These are phyloP conservation scores for Pharmacophagus antenor DNA, from an alignment of 2,888 invertebrate genomes.

Conservation along the genomic window DNA sequence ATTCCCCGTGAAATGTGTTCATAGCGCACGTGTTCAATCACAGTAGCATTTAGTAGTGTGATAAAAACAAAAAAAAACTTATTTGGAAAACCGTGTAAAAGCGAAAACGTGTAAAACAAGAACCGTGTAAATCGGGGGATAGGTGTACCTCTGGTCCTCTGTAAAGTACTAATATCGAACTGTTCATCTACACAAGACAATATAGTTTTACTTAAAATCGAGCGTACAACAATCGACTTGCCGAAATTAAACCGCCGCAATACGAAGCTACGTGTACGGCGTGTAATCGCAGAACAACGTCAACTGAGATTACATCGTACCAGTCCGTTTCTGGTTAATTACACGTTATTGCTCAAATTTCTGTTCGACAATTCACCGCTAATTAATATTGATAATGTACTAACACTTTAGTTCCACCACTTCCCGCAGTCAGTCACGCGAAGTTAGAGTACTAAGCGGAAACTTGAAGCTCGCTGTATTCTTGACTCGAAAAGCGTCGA, in stretches of 20 bases:
- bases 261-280: slow-evolving; percentile 30
- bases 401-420: slow-evolving; percentile 41
- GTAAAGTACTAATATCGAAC: too few relatives aligned
- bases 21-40: too few relatives aligned
- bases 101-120: too few relatives aligned
- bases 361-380: slow-evolving; percentile 39
- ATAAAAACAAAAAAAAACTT: too few relatives aligned
- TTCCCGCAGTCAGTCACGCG: slow-evolving; percentile 38
- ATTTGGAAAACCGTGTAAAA: too few relatives aligned
- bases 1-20: too few relatives aligned
- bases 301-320: slow-evolving; percentile 38
- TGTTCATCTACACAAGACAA: too few relatives aligned
- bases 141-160: too few relatives aligned
- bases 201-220: neutral
- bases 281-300: slow-evolving; percentile 41
- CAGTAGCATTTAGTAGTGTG: too few relatives aligned
- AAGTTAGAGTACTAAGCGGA: slow-evolving; percentile 20
- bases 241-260: slow-evolving; percentile 27
- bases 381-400: slow-evolving; percentile 45
- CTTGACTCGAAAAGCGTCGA: slow-evolving; percentile 11
- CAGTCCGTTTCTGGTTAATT: slow-evolving; percentile 40
- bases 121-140: too few relatives aligned
- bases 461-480: slow-evolving; percentile 17
- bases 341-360: slow-evolving; percentile 41
- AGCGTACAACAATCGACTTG: neutral